A percentile compares a stretch with the other conserved stretches of the same genome.
These are phyloP conservation scores for Polypterus bichir DNA, from an alignment of 2,113 vertebrate genomes.

Conservation along the genomic window DNA sequence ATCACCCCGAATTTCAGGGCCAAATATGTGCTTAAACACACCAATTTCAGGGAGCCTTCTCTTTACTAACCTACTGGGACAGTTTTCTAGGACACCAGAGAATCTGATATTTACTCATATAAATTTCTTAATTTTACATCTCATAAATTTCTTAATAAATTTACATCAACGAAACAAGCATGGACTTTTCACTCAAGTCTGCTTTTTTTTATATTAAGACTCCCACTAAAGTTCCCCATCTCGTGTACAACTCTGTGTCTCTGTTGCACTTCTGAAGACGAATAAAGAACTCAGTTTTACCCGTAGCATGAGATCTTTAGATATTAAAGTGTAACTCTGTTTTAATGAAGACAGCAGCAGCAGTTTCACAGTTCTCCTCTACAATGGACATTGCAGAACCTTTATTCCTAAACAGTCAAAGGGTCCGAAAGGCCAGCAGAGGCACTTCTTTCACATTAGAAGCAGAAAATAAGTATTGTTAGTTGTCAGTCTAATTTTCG, in stretches of 20 bases:
- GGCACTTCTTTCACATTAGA: constrained; percentile 50
- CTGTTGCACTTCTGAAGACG: constrained; percentile 11
- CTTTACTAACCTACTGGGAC: not conserved
- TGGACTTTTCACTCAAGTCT: not conserved
- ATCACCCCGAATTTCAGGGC: too few species aligned
- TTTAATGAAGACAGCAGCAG: constrained; percentile 27
- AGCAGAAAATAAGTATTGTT: constrained; percentile 22
- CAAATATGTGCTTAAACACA: constrained; percentile 8
- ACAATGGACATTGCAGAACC: constrained; percentile 12
- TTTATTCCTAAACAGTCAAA: constrained; percentile 17
- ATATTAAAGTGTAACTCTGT: constrained; percentile 13
- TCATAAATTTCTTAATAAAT: too few species aligned
- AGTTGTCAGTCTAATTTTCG: constrained; percentile 36
- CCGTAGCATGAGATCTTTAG: constrained; percentile 7
- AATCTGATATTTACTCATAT: not conserved
- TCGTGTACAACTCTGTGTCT: not conserved
- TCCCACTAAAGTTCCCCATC: not conserved
- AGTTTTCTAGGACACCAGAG: not conserved
- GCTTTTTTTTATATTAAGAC: not conserved
- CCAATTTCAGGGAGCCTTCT: not conserved
- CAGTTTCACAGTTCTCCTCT: constrained; percentile 12
- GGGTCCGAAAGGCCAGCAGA: constrained; percentile 38
- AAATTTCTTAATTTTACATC: too few species aligned
- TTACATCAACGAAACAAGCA: too few species aligned
- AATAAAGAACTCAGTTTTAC: constrained; percentile 11